Evolutionary conservation across 2,113 vertebrate species (phyloP).

Genomic region (Perca schrenkii): DNA sequence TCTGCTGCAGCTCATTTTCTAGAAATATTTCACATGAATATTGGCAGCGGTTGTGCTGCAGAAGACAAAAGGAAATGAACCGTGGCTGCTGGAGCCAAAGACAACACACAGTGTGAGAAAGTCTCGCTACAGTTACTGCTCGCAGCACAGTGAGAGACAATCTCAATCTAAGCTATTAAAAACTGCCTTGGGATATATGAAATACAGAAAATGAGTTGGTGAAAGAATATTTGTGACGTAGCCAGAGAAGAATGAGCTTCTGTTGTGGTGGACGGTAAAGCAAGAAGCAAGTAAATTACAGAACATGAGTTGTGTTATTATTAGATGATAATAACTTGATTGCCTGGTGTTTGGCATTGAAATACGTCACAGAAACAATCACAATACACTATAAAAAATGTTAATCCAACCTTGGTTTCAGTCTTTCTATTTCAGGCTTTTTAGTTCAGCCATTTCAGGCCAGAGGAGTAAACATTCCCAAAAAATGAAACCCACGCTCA

Average conservation of each 20-base stretch:
- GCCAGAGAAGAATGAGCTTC: not conserved
- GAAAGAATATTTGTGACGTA: slow-evolving; percentile 24
- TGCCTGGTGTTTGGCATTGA: slow-evolving; percentile 4
- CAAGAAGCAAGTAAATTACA: slow-evolving; percentile 1
- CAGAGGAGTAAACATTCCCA: slow-evolving; percentile 65
- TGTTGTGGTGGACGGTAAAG: not conserved
- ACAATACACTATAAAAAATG: slow-evolving; percentile 17
- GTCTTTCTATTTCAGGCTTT: slow-evolving; percentile 55
- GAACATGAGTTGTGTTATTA: slow-evolving; percentile 1
- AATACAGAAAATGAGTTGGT: slow-evolving; percentile 28
- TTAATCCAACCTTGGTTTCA: slow-evolving; percentile 46
- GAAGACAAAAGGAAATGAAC: slow-evolving; percentile 87
- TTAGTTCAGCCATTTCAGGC: slow-evolving; percentile 63
- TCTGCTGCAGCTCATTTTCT: slow-evolving; percentile 78
- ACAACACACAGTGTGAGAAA: slow-evolving; percentile 87
- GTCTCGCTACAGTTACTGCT: slow-evolving; percentile 77
- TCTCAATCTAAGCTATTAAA: slow-evolving; percentile 72
- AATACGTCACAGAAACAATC: slow-evolving; percentile 28
- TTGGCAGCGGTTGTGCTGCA: slow-evolving; percentile 81
- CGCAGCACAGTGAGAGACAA: slow-evolving; percentile 65
- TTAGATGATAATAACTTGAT: not conserved
- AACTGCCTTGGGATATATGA: slow-evolving; percentile 51
- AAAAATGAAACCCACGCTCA: slow-evolving; percentile 68
- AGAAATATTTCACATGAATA: slow-evolving; percentile 82
- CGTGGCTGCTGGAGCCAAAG: slow-evolving; percentile 79